Evolutionary conservation across 2,797 vertebrate genomes (phyloP).

Genomic region (Bradypodion pumilum): DNA sequence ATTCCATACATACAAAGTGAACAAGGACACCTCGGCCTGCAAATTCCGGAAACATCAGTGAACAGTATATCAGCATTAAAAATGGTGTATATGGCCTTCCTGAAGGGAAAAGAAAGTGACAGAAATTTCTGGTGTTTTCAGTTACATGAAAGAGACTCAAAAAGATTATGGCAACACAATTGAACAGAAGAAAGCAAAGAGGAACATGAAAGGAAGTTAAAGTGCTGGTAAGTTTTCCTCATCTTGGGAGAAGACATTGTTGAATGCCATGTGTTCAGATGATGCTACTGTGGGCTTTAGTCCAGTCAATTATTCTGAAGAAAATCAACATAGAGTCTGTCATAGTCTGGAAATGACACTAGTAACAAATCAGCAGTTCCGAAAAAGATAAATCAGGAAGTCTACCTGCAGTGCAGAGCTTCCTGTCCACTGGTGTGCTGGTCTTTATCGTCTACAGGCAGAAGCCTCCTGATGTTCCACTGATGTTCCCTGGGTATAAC

Average conservation of each 20-base stretch:
- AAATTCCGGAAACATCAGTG: not conserved
- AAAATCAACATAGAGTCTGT: not conserved
- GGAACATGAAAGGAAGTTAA: not conserved
- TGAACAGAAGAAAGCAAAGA: not conserved
- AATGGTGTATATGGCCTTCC: not conserved
- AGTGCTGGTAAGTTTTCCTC: not conserved
- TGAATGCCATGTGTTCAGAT: not conserved
- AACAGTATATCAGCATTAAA: not conserved
- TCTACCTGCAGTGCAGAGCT: not conserved
- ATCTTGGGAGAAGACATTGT: not conserved
- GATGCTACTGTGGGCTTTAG: not conserved
- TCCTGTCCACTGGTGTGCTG: not conserved
- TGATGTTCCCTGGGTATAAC: not conserved
- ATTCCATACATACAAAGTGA: not conserved
- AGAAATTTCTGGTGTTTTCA: not conserved
- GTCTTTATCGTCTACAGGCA: not conserved
- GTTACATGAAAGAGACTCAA: not conserved
- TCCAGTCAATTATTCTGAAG: not conserved
- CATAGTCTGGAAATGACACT: not conserved
- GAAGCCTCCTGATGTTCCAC: not conserved
- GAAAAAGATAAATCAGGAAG: not conserved
- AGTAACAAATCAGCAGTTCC: not conserved
- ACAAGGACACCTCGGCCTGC: not conserved
- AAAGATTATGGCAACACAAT: not conserved
- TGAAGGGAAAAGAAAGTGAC: not conserved